These are phyloP conservation scores for Hirudo medicinalis DNA, from an alignment of 1,140 invertebrate species.

Conservation along the genomic window DNA sequence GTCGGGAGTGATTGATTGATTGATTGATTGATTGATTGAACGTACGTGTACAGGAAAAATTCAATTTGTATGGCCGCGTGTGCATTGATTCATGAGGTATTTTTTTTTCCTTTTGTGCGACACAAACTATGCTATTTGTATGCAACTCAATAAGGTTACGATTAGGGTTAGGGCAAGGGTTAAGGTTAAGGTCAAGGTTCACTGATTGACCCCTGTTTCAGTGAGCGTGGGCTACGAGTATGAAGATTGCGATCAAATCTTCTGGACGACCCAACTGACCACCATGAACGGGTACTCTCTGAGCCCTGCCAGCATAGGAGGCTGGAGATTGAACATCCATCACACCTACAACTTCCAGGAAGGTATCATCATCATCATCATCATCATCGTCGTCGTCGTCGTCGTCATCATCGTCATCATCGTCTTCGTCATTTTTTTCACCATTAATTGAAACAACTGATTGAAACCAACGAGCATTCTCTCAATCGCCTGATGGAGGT, in stretches of 20 bases:
- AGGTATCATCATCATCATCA: constrained; percentile 43
- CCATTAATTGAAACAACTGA: background rate
- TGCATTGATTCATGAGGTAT: background rate
- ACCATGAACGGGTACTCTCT: constrained; percentile 88
- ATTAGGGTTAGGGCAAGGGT: background rate
- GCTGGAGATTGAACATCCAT: constrained; percentile 93
- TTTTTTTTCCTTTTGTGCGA: background rate
- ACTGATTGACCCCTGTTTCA: constrained; percentile 36
- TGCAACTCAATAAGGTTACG: background rate
- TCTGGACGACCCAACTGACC: constrained; percentile 88
- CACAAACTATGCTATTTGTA: background rate
- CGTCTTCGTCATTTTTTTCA: background rate
- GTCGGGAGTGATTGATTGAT: background rate
- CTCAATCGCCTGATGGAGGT: background rate
- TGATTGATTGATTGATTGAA: background rate
- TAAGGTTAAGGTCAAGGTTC: background rate
- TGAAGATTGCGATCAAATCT: constrained; percentile 74
- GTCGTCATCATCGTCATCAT: background rate
- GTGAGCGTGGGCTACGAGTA: constrained; percentile 94
- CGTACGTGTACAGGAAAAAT: background rate
- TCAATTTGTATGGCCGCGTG: background rate
- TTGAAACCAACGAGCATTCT: background rate
- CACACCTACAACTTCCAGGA: constrained; percentile 94
- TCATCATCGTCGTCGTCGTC: background rate
- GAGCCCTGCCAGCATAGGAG: constrained; percentile 87